Evolutionary conservation across 1,140 invertebrate species (phyloP).

Genomic region (Leptonema lineaticorne): DNA sequence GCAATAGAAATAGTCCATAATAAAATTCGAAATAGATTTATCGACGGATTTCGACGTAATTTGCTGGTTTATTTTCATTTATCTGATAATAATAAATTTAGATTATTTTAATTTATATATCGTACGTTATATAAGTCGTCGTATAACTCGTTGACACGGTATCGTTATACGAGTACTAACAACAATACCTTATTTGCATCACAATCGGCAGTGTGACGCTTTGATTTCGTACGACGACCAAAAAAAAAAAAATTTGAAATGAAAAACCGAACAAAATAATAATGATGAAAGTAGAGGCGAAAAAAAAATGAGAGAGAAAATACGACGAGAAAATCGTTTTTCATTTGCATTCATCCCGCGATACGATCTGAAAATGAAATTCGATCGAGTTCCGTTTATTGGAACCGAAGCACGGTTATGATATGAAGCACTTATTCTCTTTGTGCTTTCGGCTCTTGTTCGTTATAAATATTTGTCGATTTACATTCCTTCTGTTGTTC

Average conservation of each 20-base stretch:
- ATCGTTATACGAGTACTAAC: background rate
- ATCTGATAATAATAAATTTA: too few relatives aligned
- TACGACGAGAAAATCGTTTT: conserved; percentile 15
- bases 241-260: background rate
- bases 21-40: too few relatives aligned
- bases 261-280: background rate
- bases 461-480: background rate
- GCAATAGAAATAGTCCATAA: too few relatives aligned
- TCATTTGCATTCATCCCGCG: conserved; percentile 20
- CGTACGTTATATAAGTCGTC: background rate
- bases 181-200: conserved; percentile 31
- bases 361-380: conserved; percentile 20
- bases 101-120: too few relatives aligned
- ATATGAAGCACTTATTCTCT: background rate
- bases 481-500: too few relatives aligned
- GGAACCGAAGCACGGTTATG: background rate
- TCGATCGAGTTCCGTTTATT: background rate
- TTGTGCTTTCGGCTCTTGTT: background rate
- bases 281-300: background rate
- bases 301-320: background rate
- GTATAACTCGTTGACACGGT: background rate
- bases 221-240: conserved; percentile 9
- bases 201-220: conserved; percentile 20
- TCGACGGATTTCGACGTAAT: too few relatives aligned
- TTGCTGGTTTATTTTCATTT: too few relatives aligned